Conservation (phyloP, 2,888 invertebrate genomes). For the Mythimna impura region DNA sequence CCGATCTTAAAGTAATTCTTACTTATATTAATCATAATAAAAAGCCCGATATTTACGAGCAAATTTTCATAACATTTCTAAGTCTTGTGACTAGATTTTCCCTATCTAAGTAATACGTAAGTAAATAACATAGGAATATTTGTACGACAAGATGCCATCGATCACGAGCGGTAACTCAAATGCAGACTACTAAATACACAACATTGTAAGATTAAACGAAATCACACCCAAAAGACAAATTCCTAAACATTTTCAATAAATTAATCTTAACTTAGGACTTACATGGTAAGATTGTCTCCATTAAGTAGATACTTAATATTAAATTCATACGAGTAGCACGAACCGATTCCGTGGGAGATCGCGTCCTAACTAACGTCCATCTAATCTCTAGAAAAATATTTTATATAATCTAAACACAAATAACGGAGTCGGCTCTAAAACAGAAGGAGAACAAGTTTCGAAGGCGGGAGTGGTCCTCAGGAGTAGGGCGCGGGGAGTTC, state of each 20-base stretch:
- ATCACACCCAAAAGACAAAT: slow-evolving; percentile 86
- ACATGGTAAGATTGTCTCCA: slow-evolving; percentile 80
- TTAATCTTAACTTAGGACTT: slow-evolving; percentile 84
- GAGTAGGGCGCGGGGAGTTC: slow-evolving; percentile 77
- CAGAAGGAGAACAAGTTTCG: slow-evolving; percentile 79
- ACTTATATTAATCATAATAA: slow-evolving; percentile 83
- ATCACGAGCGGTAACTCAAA: slow-evolving; percentile 91
- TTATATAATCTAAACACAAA: slow-evolving; percentile 86
- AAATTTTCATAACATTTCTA: slow-evolving; percentile 87
- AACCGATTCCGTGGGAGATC: slow-evolving; percentile 89
- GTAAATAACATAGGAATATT: slow-evolving; percentile 91
- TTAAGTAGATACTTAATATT: slow-evolving; percentile 72
- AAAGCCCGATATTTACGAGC: slow-evolving; percentile 85
- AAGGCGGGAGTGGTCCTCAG: slow-evolving; percentile 88
- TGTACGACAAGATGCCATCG: slow-evolving; percentile 91
- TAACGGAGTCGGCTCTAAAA: slow-evolving; percentile 87
- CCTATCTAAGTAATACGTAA: slow-evolving; percentile 88
- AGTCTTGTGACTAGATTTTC: slow-evolving; percentile 90
- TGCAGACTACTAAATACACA: slow-evolving; percentile 89
- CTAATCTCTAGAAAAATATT: slow-evolving; percentile 88
- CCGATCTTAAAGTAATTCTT: slow-evolving; percentile 72
- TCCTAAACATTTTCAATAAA: slow-evolving; percentile 85
- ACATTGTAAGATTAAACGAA: slow-evolving; percentile 85
- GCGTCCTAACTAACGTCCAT: slow-evolving; percentile 84
- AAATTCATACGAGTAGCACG: slow-evolving; percentile 78